Conservation (phyloP, 2,797 vertebrate genomes). For the Crenuchus spilurus region DNA sequence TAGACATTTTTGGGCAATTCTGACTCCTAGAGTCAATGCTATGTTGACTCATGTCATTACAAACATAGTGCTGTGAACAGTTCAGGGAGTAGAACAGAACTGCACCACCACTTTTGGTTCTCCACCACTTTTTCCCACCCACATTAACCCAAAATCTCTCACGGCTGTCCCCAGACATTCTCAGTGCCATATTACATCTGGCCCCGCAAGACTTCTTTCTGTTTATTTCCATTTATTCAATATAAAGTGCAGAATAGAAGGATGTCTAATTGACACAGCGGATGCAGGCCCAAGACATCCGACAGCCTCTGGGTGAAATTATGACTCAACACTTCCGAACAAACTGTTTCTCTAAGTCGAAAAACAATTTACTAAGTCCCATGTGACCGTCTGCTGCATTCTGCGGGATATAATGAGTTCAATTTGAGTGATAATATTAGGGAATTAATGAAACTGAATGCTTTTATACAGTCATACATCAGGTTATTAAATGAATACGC, state of each 20-base stretch:
- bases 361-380: slow-evolving; percentile 16
- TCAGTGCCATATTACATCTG: too few species aligned
- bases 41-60: too few species aligned
- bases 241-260: slow-evolving; percentile 1
- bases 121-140: too few species aligned
- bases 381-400: slow-evolving; percentile 33
- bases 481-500: slow-evolving; percentile 5
- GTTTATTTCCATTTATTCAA: background rate
- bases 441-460: slow-evolving; percentile 8
- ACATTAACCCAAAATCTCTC: too few species aligned
- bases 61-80: too few species aligned
- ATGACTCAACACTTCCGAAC: slow-evolving; percentile 50
- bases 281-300: background rate
- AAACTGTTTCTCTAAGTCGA: slow-evolving; percentile 36
- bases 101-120: too few species aligned
- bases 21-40: too few species aligned
- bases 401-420: slow-evolving; percentile 40
- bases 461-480: slow-evolving; percentile 25
- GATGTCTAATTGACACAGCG: background rate
- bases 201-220: too few species aligned
- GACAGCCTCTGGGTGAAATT: slow-evolving; percentile 56
- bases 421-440: slow-evolving; percentile 14
- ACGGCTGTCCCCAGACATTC: too few species aligned
- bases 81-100: too few species aligned
- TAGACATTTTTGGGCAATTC: too few species aligned